Base-by-base conservation (phyloP, 2,113 vertebrate genomes). In the Corythoichthys haematopterus region DNA sequence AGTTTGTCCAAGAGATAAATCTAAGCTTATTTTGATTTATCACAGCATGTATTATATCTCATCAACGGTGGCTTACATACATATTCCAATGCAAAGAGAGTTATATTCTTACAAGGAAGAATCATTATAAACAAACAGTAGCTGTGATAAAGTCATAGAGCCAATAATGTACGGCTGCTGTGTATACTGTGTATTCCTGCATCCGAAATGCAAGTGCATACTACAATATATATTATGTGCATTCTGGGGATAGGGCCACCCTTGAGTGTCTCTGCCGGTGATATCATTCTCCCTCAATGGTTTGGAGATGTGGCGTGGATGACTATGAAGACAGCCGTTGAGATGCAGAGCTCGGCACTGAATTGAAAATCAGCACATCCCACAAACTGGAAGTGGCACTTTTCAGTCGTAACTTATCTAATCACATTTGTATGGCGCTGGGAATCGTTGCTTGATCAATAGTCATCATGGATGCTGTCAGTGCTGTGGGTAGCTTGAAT, bases 1-100 rank as follows among this genome's bases (percentile, higher is more conserved):
- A 83, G 76, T 83, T 82, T 81, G 80, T 85, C 87, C 71, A 68
- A 68, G 66, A 88, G 78, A 88, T 87, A 82, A 87, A 90, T 88
- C 86, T 79, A 79, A 87, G 76, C 80, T 77, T 70, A 74, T 83
- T 87, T 88, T 88, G 83, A 90, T 90, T 88, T 84, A 88, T 88
- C 51, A 50, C 36, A 3, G 14, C 84, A 87, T 86, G 81, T 76
- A 89, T 89, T 84, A 90, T 79, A 84, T 85, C 86, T 88, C 85
- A 89, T 89, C 86, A 89, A 80, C 80, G 68, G 36, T 85, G 85
- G 84, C 80, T 85, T 80, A 81, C 79, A 76, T 80, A 80, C 79
- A 76, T 84, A 77, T 84, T 80, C 64, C 78, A 80, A 86, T 81
- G 72, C 78, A 72, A 69, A 75, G 77, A 85, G 84, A 83, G 77